phyloP scores from a whole-genome alignment of 1,140 invertebrate species.

The Phymorhynchus buccinoides region DNA sequence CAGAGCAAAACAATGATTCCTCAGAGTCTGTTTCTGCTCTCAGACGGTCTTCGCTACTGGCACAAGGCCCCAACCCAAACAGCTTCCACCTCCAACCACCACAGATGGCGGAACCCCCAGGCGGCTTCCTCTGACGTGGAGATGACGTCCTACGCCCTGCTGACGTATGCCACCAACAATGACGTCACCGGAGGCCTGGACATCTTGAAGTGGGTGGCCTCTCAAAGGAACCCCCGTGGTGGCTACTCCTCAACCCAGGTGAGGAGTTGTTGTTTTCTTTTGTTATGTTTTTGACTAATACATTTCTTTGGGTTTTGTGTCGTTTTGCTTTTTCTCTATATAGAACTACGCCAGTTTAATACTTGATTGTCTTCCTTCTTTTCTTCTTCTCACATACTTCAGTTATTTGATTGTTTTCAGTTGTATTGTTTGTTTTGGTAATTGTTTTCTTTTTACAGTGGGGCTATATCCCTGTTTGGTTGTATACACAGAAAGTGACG shows the following conservation, averaged over 20 bases:
- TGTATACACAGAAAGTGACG: too few relatives aligned
- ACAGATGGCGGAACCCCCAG: slow-evolving; percentile 56
- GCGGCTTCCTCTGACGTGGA: slow-evolving; percentile 83
- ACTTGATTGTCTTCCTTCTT: too few relatives aligned
- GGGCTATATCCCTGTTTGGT: too few relatives aligned
- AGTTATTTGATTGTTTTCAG: too few relatives aligned
- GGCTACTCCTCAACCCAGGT: slow-evolving; percentile 84
- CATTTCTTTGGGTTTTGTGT: too few relatives aligned
- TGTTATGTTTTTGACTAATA: too few relatives aligned
- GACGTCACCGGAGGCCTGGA: slow-evolving; percentile 77
- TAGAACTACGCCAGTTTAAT: too few relatives aligned
- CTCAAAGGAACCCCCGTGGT: slow-evolving; percentile 84
- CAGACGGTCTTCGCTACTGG: slow-evolving; percentile 84
- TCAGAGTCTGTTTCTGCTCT: slow-evolving; percentile 50
- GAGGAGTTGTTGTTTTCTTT: background rate
- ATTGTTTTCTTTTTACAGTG: too few relatives aligned
- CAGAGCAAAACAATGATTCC: too few relatives aligned
- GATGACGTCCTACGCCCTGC: slow-evolving; percentile 86
- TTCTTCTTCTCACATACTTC: too few relatives aligned
- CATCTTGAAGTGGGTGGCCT: slow-evolving; percentile 85
- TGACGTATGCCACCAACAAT: slow-evolving; percentile 71
- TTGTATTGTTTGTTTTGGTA: too few relatives aligned
- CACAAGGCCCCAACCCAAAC: slow-evolving; percentile 63
- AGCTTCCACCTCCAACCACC: slow-evolving; percentile 20
- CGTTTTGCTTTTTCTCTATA: too few relatives aligned